Base-by-base conservation (phyloP, 2,888 invertebrate genomes). In the Eustalomyia histrio region DNA sequence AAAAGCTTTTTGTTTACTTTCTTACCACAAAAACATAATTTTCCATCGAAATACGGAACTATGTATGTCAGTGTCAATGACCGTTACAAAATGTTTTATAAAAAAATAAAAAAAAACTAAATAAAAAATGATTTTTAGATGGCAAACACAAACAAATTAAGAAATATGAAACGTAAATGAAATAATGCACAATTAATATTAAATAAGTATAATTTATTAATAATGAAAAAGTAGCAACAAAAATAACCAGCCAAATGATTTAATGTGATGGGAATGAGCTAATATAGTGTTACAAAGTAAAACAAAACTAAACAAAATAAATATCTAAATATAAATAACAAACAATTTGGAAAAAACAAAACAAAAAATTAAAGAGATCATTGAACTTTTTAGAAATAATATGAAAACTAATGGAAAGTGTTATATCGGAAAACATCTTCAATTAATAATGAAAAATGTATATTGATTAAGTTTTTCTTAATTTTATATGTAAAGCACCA, bases 41-140 rank as follows among this genome's bases (percentile, higher is more conserved):
- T 61, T 60, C 73, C 60, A 72, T 33, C 35, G 43, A 76, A 72
- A 61, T 43, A 60, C 63, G 55, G 63, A 82, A 82, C 79, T 79
- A 63, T 79, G 79, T 79, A 63, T 79, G 79, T 67, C 81, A 79
- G 81, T 79, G 81, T 79, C 79, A 83, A 83, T 74, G 81, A 74
- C 79, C 82, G 71, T 71, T 72, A 29, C 68, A 58, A 67, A 60
- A 75, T 47, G 58, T 60, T n/a, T n/a, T n/a, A n/a, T n/a, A n/a
- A n/a, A n/a, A n/a, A n/a, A n/a, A n/a, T n/a, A n/a, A n/a, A n/a
- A n/a, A 16, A 69, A 17, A 71, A 7, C 7, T n/a, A 69, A 52
- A 47, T n/a, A 50, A 7, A 35, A 71, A 53, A 50, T 43, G 18
- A 47, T 17, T 67, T 68, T 16, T 58, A 53, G 47, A 72, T 72